Evolutionary conservation across 2,797 vertebrate genomes (phyloP).

Genomic region (Apogon talboti): DNA sequence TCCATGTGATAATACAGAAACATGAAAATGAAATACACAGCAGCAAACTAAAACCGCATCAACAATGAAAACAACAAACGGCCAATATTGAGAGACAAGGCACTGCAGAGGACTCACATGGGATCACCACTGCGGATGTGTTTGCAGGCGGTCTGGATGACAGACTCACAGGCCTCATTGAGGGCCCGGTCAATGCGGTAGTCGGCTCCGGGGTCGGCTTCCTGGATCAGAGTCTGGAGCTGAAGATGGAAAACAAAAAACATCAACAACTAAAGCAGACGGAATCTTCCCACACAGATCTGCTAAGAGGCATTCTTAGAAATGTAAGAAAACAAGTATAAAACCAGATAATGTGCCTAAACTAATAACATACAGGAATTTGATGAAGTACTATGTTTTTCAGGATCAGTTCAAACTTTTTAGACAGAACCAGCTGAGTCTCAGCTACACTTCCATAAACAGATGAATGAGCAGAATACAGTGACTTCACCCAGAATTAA

Average conservation of each 20-base stretch:
- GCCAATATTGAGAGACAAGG: neutral
- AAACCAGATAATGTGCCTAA: too few species aligned
- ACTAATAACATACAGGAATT: too few species aligned
- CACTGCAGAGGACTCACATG: conserved; percentile 84
- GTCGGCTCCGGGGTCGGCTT: conserved; percentile 94
- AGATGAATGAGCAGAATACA: too few species aligned
- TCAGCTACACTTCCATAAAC: too few species aligned
- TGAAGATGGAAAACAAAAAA: conserved; percentile 62
- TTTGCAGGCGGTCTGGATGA: conserved; percentile 98
- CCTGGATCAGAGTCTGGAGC: conserved; percentile 96
- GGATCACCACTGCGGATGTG: conserved; percentile 97
- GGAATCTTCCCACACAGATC: neutral
- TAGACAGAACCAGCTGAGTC: too few species aligned
- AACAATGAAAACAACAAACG: neutral
- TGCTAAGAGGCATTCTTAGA: too few species aligned
- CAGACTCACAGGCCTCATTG: conserved; percentile 96
- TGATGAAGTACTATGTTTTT: too few species aligned
- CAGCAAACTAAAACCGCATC: neutral
- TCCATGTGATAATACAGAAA: too few species aligned
- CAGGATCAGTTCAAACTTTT: too few species aligned
- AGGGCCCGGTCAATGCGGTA: conserved; percentile 96
- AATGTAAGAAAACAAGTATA: too few species aligned
- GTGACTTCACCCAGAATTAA: too few species aligned
- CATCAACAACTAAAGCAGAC: neutral
- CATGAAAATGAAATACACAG: neutral